A percentile compares a stretch with the other conserved stretches of the same genome.
Conservation (phyloP, 1,140 invertebrate species). For the Brachionus koreanus region DNA sequence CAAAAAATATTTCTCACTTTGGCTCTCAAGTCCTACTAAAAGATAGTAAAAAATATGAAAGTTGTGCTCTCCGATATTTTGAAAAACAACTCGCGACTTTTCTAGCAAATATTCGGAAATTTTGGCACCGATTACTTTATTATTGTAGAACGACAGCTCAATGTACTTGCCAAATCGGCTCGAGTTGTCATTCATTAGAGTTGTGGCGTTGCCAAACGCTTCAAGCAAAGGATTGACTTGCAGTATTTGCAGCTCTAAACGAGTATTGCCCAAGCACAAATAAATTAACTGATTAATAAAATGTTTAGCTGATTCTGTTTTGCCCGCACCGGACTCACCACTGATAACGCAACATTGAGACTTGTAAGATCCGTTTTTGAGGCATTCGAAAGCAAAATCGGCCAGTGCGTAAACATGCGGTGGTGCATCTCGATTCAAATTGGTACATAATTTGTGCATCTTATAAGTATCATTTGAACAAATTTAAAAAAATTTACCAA, state of each 20-base stretch:
- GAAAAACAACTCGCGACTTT: constrained; percentile 68
- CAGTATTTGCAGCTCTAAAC: constrained; percentile 75
- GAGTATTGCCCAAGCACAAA: constrained; percentile 50
- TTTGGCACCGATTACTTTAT: constrained; percentile 70
- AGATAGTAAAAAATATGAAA: constrained; percentile 79
- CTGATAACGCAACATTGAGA: constrained; percentile 74
- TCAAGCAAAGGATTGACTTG: constrained; percentile 95
- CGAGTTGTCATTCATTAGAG: constrained; percentile 87
- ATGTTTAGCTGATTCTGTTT: constrained; percentile 74
- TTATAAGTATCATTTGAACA: too few species aligned
- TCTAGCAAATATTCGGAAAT: constrained; percentile 75
- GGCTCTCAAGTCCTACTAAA: constrained; percentile 53
- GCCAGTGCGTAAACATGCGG: constrained; percentile 97
- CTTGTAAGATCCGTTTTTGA: constrained; percentile 78
- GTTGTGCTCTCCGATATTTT: constrained; percentile 67
- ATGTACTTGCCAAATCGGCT: constrained; percentile 84
- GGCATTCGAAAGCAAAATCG: constrained; percentile 94
- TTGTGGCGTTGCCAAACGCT: constrained; percentile 91
- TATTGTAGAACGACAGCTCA: constrained; percentile 72
- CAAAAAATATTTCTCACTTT: constrained; percentile 46
- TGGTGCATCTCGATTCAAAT: constrained; percentile 87
- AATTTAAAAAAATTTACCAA: too few species aligned
- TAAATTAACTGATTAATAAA: constrained; percentile 73
- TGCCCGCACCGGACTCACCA: constrained; percentile 76
- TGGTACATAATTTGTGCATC: constrained; percentile 98